Evolutionary conservation across 2,113 vertebrate species (phyloP).

Genomic region (Pagrus major): DNA sequence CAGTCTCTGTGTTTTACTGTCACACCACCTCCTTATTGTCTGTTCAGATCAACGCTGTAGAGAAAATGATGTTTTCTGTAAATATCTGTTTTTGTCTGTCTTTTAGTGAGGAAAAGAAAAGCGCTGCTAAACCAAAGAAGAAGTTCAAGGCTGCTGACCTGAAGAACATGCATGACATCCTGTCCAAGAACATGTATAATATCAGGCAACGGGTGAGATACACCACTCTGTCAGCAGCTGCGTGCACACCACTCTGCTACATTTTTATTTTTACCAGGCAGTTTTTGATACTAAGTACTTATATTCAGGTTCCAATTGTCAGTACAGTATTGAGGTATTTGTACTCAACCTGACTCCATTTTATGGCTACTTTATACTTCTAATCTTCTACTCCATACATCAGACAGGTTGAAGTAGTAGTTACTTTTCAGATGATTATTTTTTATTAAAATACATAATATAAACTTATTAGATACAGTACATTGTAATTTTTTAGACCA

Average conservation of each 20-base stretch:
- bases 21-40: too few relatives aligned
- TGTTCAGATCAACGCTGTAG: background rate
- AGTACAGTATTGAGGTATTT: background rate
- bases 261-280: background rate
- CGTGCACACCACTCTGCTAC: background rate
- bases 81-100: slow-evolving; percentile 8
- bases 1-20: background rate
- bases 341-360: background rate
- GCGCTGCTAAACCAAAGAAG: slow-evolving; percentile 84
- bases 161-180: slow-evolving; percentile 91
- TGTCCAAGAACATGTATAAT: slow-evolving; percentile 97
- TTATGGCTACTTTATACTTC: background rate
- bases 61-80: background rate
- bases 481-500: background rate
- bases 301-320: background rate
- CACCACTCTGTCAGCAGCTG: background rate
- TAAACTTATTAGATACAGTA: background rate
- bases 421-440: background rate
- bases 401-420: background rate
- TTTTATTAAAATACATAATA: background rate
- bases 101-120: slow-evolving; percentile 82
- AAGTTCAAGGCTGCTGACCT: slow-evolving; percentile 88
- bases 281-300: background rate
- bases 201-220: slow-evolving; percentile 92
- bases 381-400: background rate